Base-by-base conservation (phyloP, 2,888 invertebrate species). In the Proisotoma minuta region DNA sequence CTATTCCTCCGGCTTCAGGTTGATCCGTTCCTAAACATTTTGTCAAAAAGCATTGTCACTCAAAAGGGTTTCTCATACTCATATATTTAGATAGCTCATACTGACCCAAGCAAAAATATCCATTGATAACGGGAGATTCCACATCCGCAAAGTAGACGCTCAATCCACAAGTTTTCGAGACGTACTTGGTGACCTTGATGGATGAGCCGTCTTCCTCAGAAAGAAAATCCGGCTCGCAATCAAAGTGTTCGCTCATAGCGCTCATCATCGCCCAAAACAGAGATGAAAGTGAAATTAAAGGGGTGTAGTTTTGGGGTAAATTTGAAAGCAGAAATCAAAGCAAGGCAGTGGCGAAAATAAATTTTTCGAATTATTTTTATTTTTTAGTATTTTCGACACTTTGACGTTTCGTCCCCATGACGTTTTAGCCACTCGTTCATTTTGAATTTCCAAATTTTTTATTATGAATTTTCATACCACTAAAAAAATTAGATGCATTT, bases 91-190 rank as follows among this genome's bases (percentile, higher is more conserved):
- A 34, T 10, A 34, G n/a, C 47, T 5, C 47, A 15, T n/a, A 20
- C 26, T 79, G 82, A 93, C 93, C 91, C 57, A 94, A 81, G 75
- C 87, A 87, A 77, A 94, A 89, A 77, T 86, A 90, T 60, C 93
- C 92, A 77, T 89, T 87, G 8, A 94, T 91, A 26, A 92, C 81
- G 29, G 94, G 94, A 0, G 93, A 92, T 73, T 91, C 90, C 3
- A 93, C 87, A 77, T 91, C 87, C 15, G 89, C 91, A 70, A 93
- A 84, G 62, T 88, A 86, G 40, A 93, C 85, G 2, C 86, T 87
- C 53, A 94, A 78, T n/a, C 91, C 91, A 48, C 91, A 91, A 74
- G 82, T 83, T 60, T 82, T 83, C 0, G 91, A 91, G 70, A 84
- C 84, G 78, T 88, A 92, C 78, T 91, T 89, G 70, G 85, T 84